These are phyloP conservation scores for Synodontis membranacea DNA, from an alignment of 2,113 vertebrate genomes.

Conservation along the genomic window DNA sequence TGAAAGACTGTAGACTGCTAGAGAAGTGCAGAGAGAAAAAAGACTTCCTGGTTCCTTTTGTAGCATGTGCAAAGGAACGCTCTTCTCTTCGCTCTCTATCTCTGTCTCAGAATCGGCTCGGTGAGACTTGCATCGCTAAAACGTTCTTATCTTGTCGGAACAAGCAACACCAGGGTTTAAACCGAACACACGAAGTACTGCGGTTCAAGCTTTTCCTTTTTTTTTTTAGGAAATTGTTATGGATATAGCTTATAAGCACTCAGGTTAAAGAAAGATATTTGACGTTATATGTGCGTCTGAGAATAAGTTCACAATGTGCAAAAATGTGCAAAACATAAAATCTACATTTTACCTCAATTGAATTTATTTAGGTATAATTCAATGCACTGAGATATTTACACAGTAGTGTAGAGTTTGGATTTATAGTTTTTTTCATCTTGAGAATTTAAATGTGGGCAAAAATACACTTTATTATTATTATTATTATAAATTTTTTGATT, in stretches of 20 bases:
- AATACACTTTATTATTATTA: no score
- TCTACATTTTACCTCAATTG: not conserved
- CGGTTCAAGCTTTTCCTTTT: not conserved
- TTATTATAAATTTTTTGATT: no score
- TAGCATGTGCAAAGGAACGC: slow-evolving; percentile 75
- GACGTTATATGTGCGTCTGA: not conserved
- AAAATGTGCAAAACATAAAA: not conserved
- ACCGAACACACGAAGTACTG: not conserved
- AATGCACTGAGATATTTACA: not conserved
- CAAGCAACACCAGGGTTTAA: not conserved
- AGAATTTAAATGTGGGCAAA: no score
- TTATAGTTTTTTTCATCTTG: no score
- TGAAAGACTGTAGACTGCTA: slow-evolving; percentile 88
- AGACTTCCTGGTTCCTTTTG: slow-evolving; percentile 78
- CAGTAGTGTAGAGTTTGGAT: no score
- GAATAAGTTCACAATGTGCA: not conserved
- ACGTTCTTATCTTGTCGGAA: not conserved
- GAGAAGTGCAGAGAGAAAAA: slow-evolving; percentile 74
- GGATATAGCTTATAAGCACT: not conserved
- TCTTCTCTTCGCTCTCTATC: slow-evolving; percentile 79
- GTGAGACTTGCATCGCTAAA: slow-evolving; percentile 60
- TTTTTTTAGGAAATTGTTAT: no score
- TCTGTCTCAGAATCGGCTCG: slow-evolving; percentile 86
- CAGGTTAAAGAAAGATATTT: not conserved
- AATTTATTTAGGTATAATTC: not conserved